These are phyloP conservation scores for Cichlasoma orientale DNA, from an alignment of 2,797 vertebrate species.

Conservation along the genomic window DNA sequence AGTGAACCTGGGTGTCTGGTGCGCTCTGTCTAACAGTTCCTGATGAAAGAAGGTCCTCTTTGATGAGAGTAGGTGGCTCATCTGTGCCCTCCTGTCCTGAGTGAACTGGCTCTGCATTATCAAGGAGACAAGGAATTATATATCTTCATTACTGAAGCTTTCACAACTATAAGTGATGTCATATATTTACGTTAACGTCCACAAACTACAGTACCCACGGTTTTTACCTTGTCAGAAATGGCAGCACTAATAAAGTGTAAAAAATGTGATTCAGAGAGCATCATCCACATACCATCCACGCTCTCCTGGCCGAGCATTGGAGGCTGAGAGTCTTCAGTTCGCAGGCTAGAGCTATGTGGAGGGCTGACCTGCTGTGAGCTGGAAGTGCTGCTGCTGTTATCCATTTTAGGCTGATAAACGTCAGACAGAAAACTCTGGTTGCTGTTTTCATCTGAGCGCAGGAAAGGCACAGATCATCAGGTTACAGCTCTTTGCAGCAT, in stretches of 20 bases:
- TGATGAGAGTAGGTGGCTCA: constrained; percentile 96
- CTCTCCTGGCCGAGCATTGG: constrained; percentile 96
- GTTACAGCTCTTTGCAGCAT: neutral
- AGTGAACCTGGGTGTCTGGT: constrained; percentile 67
- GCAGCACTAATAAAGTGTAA: neutral
- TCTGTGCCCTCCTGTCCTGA: constrained; percentile 91
- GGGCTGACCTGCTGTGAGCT: constrained; percentile 93
- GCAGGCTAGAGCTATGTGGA: constrained; percentile 87
- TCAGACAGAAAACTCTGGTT: constrained; percentile 98
- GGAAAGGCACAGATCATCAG: neutral
- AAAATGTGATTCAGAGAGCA: neutral
- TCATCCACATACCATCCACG: constrained; percentile 86
- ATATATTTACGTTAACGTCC: no score
- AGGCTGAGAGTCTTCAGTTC: constrained; percentile 94
- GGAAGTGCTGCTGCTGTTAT: constrained; percentile 96
- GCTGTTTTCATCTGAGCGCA: constrained; percentile 93
- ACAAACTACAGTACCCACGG: no score
- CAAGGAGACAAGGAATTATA: neutral
- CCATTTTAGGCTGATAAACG: constrained; percentile 93
- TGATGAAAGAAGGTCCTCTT: constrained; percentile 91
- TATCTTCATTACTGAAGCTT: neutral
- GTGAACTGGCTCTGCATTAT: constrained; percentile 79
- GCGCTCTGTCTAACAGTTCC: constrained; percentile 81
- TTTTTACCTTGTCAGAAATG: no score
- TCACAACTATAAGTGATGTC: neutral